A percentile compares a stretch with the other conserved stretches of the same genome.
phyloP scores from a whole-genome alignment of 2,888 invertebrate genomes.

The Corythucha ciliata region DNA sequence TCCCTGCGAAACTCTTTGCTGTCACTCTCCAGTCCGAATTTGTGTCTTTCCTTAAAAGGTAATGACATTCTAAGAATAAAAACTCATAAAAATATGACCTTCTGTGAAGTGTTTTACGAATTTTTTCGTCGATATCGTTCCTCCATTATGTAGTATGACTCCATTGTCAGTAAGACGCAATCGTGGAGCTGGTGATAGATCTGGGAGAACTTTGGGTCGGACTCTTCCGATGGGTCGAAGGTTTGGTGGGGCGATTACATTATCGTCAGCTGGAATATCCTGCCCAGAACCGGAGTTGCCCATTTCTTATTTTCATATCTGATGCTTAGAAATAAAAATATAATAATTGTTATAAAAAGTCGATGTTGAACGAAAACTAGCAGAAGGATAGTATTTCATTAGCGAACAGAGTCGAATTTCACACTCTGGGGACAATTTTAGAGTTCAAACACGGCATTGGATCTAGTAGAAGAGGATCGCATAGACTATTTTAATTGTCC shows the following conservation, averaged over 20 bases:
- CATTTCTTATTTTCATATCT: conserved; percentile 29
- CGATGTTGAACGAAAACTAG: too few relatives aligned
- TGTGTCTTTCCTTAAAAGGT: conserved; percentile 19
- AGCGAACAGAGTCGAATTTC: too few relatives aligned
- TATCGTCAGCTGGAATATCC: conserved; percentile 21
- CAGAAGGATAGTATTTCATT: too few relatives aligned
- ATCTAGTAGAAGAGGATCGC: too few relatives aligned
- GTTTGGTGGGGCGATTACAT: conserved; percentile 27
- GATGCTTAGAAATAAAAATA: conserved; percentile 18
- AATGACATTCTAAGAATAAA: too few relatives aligned
- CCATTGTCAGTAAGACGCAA: conserved; percentile 74
- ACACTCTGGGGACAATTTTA: too few relatives aligned
- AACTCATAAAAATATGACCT: too few relatives aligned
- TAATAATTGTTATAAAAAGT: too few relatives aligned
- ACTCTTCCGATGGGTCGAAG: conserved; percentile 25
- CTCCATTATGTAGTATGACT: conserved; percentile 69
- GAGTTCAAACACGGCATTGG: too few relatives aligned
- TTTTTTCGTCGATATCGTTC: conserved; percentile 55
- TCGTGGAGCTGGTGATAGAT: conserved; percentile 54
- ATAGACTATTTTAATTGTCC: too few relatives aligned
- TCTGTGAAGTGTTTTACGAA: conserved; percentile 14
- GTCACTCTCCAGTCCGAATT: conserved; percentile 11
- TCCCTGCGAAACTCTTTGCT: conserved; percentile 40
- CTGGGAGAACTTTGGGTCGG: conserved; percentile 56
- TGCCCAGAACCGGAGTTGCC: conserved; percentile 33